Conservation (phyloP, 2,888 invertebrate genomes). For the Monopis laevigella region DNA sequence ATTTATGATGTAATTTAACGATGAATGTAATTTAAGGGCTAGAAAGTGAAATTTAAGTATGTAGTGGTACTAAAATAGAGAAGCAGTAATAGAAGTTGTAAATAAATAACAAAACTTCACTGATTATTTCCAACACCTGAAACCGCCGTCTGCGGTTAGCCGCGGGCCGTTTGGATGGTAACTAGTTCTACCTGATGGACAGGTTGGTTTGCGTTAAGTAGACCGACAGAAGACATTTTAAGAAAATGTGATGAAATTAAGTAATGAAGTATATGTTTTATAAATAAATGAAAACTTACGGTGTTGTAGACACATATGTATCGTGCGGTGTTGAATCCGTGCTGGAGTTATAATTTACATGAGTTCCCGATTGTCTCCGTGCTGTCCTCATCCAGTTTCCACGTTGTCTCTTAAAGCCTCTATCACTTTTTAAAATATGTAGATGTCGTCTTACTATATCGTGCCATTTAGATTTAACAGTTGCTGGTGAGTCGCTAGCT, state of each 20-base stretch:
- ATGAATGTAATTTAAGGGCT: too few relatives aligned
- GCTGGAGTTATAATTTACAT: constrained; percentile 35
- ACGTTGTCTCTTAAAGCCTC: constrained; percentile 54
- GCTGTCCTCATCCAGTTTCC: constrained; percentile 60
- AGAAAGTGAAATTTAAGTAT: too few relatives aligned
- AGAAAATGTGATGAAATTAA: not conserved
- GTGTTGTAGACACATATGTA: too few relatives aligned
- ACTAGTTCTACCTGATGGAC: constrained; percentile 41
- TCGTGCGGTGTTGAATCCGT: constrained; percentile 41
- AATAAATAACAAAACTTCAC: too few relatives aligned
- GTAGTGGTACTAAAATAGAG: too few relatives aligned
- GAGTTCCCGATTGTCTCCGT: constrained; percentile 47
- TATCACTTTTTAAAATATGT: constrained; percentile 54
- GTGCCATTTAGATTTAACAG: constrained; percentile 63
- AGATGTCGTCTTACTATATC: constrained; percentile 61
- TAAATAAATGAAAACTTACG: constrained; percentile 39
- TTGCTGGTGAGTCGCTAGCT: constrained; percentile 59
- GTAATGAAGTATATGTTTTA: not conserved
- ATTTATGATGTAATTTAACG: too few relatives aligned
- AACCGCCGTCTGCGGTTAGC: constrained; percentile 29
- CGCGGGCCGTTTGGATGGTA: constrained; percentile 33
- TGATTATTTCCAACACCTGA: too few relatives aligned
- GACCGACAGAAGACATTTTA: constrained; percentile 23
- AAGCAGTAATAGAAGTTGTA: too few relatives aligned
- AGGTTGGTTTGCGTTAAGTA: constrained; percentile 35